These are phyloP conservation scores for Apoda limacodes DNA, from an alignment of 2,888 invertebrate genomes.

Conservation along the genomic window DNA sequence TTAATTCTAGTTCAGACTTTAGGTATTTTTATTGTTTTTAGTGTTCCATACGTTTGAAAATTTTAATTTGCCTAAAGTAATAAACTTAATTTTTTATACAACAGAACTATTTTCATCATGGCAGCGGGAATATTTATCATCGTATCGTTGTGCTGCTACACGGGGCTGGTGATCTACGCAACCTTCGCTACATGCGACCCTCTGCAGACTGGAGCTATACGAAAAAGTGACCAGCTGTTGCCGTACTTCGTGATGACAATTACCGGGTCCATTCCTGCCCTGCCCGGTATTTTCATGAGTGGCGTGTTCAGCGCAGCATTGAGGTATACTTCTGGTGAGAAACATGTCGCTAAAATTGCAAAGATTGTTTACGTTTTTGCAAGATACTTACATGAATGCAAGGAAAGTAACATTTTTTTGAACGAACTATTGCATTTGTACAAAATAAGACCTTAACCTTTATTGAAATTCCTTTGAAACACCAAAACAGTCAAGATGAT, in stretches of 20 bases:
- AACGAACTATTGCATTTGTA: too few species aligned
- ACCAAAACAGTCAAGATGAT: too few species aligned
- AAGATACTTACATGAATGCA: too few species aligned
- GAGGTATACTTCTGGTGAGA: conserved; percentile 76
- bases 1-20: not conserved
- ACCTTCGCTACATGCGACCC: conserved; percentile 89
- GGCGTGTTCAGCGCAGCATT: conserved; percentile 90
- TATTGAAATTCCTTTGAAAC: too few species aligned
- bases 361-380: too few species aligned
- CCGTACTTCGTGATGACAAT: conserved; percentile 88
- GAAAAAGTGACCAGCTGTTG: conserved; percentile 79
- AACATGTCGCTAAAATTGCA: too few species aligned
- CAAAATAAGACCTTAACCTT: too few species aligned
- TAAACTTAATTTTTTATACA: too few species aligned
- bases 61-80: not conserved
- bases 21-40: not conserved
- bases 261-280: conserved; percentile 77
- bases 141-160: conserved; percentile 83
- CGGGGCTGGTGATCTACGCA: conserved; percentile 88
- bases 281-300: conserved; percentile 87
- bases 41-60: not conserved
- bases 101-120: conserved; percentile 81
- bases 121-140: conserved; percentile 81
- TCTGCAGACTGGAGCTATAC: conserved; percentile 76
- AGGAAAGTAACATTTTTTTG: too few species aligned